A percentile compares a stretch with the other conserved stretches of the same genome.
Evolutionary conservation across 2,113 vertebrate species (phyloP).

Genomic region (Pomatostomus ruficeps): DNA sequence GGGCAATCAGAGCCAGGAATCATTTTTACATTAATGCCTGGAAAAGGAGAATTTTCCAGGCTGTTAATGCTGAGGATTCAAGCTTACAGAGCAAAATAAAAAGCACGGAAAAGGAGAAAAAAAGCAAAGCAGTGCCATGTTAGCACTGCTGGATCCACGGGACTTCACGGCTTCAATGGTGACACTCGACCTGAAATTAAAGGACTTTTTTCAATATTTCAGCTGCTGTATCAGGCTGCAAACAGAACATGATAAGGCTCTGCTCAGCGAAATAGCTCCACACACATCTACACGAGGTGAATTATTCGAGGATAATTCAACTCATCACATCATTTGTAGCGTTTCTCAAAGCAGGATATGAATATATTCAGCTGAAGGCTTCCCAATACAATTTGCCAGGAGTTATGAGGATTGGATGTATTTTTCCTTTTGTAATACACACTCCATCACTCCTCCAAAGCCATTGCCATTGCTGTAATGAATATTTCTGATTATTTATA

Average conservation of each 20-base stretch:
- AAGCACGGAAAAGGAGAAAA: neutral
- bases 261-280: neutral
- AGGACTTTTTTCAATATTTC: neutral
- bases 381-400: conserved; percentile 49
- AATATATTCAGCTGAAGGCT: conserved; percentile 38
- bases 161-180: neutral
- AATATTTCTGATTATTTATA: conserved; percentile 64
- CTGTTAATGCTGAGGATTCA: neutral
- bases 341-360: neutral
- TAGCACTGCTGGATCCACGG: neutral
- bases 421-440: conserved; percentile 31
- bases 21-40: neutral
- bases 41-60: neutral
- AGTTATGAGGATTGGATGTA: conserved; percentile 39
- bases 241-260: neutral
- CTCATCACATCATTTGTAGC: conserved; percentile 24
- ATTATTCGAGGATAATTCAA: conserved; percentile 24
- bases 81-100: neutral
- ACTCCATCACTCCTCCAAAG: conserved; percentile 29
- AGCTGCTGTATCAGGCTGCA: neutral
- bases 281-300: neutral
- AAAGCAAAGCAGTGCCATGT: neutral
- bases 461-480: conserved; percentile 46
- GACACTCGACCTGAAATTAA: neutral
- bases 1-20: neutral